Conservation (phyloP, 2,888 invertebrate genomes). For the Shargacucullia verbasci region DNA sequence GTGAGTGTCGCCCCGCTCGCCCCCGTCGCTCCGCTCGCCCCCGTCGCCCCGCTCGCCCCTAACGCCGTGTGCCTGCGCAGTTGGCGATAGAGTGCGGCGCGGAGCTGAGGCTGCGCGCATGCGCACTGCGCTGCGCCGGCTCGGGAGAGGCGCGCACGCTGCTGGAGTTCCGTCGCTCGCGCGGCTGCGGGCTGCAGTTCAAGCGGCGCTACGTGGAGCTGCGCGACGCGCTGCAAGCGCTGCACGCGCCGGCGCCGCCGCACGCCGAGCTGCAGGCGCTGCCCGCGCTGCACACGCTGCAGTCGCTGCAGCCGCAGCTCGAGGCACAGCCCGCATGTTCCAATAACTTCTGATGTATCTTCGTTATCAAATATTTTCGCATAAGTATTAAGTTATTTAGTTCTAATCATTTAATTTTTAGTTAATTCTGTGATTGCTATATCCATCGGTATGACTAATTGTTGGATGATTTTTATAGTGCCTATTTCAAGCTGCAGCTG, state of each 20-base stretch:
- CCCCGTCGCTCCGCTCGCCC: no score
- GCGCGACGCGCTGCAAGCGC: conserved; percentile 88
- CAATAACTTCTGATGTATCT: no score
- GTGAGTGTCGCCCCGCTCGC: no score
- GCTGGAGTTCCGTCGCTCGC: conserved; percentile 89
- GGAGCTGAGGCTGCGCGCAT: conserved; percentile 75
- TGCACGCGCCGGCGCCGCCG: conserved; percentile 63
- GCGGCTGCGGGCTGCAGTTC: conserved; percentile 98
- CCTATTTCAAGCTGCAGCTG: no score
- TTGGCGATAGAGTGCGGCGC: conserved; percentile 79
- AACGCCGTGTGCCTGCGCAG: background rate
- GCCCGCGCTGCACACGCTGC: conserved; percentile 5
- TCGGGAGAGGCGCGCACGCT: conserved; percentile 87
- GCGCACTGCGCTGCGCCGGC: conserved; percentile 62
- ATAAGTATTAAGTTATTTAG: no score
- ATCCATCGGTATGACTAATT: no score
- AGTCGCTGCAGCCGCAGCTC: background rate
- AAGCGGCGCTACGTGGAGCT: conserved; percentile 95
- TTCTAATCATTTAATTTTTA: no score
- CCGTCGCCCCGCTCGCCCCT: no score
- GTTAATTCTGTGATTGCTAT: no score
- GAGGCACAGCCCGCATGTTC: no score
- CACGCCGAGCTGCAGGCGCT: conserved; percentile 16
- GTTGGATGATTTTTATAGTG: no score
- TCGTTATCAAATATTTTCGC: no score